These are phyloP conservation scores for Pelobates fuscus DNA, from an alignment of 2,113 vertebrate genomes.

Conservation along the genomic window DNA sequence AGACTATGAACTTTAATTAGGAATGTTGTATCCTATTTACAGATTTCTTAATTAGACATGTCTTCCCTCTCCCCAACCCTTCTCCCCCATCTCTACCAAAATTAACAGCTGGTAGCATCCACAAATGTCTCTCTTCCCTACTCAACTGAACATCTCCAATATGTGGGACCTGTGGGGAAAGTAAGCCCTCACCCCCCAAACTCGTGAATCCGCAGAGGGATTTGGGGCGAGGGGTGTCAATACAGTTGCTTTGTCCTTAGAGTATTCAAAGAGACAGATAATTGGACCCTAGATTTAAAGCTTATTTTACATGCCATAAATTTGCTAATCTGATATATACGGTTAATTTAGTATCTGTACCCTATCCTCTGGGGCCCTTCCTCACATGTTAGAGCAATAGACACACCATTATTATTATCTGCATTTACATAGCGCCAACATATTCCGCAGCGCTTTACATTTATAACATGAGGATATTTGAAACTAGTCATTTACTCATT, in stretches of 20 bases:
- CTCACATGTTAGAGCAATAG: too few species aligned
- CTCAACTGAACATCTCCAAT: background rate
- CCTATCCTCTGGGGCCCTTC: too few species aligned
- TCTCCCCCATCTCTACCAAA: background rate
- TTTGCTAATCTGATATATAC: too few species aligned
- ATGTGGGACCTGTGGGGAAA: background rate
- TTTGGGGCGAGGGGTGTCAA: background rate
- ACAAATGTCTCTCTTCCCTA: background rate
- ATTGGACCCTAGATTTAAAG: background rate
- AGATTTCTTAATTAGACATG: background rate
- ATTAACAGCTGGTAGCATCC: slow-evolving; percentile 18
- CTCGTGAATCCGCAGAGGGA: background rate
- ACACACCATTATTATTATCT: too few species aligned
- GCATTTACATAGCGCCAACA: too few species aligned
- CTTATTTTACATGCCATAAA: too few species aligned
- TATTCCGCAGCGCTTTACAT: too few species aligned
- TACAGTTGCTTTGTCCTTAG: background rate
- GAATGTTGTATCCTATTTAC: background rate
- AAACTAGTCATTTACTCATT: too few species aligned
- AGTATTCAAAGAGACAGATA: background rate
- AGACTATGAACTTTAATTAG: background rate
- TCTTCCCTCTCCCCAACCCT: background rate
- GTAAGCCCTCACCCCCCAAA: background rate
- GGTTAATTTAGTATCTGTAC: too few species aligned
- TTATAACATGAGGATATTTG: too few species aligned